Evolutionary conservation across 2,888 invertebrate species (phyloP), one percentile per base, ranked within the genome.

Genomic region (Coenonympha glycerion): DNA sequence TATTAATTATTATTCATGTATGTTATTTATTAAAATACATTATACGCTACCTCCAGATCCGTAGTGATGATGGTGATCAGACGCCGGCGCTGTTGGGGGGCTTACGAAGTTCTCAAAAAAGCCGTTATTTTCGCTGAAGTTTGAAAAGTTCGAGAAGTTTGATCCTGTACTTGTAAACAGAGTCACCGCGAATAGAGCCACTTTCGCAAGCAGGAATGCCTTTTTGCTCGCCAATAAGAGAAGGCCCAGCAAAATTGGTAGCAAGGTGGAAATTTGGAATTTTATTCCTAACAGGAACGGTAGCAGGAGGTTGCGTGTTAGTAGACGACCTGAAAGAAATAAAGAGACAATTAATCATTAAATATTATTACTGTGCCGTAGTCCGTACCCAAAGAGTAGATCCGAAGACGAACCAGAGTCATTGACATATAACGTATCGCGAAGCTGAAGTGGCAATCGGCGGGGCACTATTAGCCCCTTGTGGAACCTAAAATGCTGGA

Each of bases 241-340:
- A 6, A 90, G 68, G 1, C 93, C 93, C 55, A 95, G 90, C 6
- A 95, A 67, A 44, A 95, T 68, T 0, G 95, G 95, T 11, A 95
- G 78, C 52, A 95, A 71, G 0, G 93, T 92, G 1, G 92, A 90
- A 34, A 94, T 78, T 66, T 93, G 94, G 67, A 95, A 93, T 77
- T 95, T 95, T 59, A 95, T 89, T 5, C 94, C 95, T 8, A 95
- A 85, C 1, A 95, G 87, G 62, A 94, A 90, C 18, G 95, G 95
- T 13, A 95, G 80, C n/a, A 95, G 65, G 48, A 94, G 89, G 57
- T 92, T 92, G 59, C 91, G 89, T 45, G 94, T 89, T 55, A 95
- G 66, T 19, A 93, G 77, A 13, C 92, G 90, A 58, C 92, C 95
- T 95, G 88, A 56, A 91, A 91, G 53, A 49, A 47, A 28, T 4